Evolutionary conservation across 2,797 vertebrate genomes (phyloP).

Genomic region (Lepilemur ruficaudatus): DNA sequence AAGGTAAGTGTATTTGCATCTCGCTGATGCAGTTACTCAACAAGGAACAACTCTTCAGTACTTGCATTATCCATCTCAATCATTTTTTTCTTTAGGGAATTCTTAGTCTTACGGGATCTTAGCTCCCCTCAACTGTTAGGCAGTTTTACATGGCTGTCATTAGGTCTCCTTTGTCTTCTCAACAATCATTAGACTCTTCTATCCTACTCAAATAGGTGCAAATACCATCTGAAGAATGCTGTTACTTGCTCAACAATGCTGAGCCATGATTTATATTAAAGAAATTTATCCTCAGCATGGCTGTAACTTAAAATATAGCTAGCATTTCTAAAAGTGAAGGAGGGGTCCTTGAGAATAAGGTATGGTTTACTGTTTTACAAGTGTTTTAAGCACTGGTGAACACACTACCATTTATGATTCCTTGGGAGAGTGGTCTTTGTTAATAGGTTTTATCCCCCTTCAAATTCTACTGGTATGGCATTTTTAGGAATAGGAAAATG

Average conservation of each 20-base stretch:
- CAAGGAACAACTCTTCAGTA: conserved; percentile 47
- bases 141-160: not conserved
- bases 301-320: conserved; percentile 20
- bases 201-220: not conserved
- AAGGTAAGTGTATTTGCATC: not conserved
- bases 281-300: conserved; percentile 8
- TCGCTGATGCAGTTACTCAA: not conserved
- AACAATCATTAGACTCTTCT: not conserved
- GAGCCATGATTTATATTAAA: not conserved
- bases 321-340: conserved; percentile 1
- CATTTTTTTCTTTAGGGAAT: conserved; percentile 1
- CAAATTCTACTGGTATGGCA: not conserved
- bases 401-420: conserved; percentile 10
- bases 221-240: not conserved
- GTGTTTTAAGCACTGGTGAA: not conserved
- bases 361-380: not conserved
- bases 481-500: conserved; percentile 43
- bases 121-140: not conserved
- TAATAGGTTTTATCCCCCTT: conserved; percentile 17
- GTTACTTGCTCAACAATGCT: not conserved
- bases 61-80: not conserved
- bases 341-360: not conserved
- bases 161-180: not conserved
- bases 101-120: not conserved
- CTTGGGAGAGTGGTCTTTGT: conserved; percentile 35